Percentiles rank a stretch among this genome's conserved stretches.
Evolutionary conservation across 2,797 vertebrate species (phyloP).

Genomic region (Tragopan temminckii): DNA sequence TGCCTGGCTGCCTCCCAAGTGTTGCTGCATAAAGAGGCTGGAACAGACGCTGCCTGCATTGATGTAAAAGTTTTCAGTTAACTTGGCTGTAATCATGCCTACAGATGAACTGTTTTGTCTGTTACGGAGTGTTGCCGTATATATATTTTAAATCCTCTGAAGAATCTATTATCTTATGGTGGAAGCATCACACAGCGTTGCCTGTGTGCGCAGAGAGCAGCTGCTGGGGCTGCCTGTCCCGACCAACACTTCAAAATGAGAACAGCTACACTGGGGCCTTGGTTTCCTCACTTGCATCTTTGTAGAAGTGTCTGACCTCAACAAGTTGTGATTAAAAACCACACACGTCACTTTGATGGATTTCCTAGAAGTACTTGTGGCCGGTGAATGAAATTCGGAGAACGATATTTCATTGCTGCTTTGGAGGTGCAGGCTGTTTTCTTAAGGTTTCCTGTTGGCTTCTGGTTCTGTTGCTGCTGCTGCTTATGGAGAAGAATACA

Average conservation of each 20-base stretch:
- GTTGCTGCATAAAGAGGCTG: background rate
- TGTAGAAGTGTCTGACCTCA: background rate
- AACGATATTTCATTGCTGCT: fast-evolving
- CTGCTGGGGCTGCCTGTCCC: background rate
- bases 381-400: background rate
- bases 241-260: background rate
- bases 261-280: background rate
- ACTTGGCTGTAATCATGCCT: background rate
- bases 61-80: background rate
- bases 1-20: slow-evolving; percentile 42
- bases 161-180: fast-evolving
- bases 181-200: background rate
- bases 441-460: background rate
- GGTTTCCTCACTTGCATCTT: background rate
- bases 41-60: background rate
- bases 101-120: background rate
- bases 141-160: background rate
- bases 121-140: background rate
- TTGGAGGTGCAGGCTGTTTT: background rate
- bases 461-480: background rate
- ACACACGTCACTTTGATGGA: background rate
- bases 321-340: background rate
- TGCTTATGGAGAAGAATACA: background rate
- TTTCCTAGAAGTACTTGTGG: background rate
- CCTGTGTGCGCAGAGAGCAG: fast-evolving